These are phyloP conservation scores for Scolanthus callimorphus DNA, from an alignment of 92 coral and sea anemone species.

Conservation along the genomic window DNA sequence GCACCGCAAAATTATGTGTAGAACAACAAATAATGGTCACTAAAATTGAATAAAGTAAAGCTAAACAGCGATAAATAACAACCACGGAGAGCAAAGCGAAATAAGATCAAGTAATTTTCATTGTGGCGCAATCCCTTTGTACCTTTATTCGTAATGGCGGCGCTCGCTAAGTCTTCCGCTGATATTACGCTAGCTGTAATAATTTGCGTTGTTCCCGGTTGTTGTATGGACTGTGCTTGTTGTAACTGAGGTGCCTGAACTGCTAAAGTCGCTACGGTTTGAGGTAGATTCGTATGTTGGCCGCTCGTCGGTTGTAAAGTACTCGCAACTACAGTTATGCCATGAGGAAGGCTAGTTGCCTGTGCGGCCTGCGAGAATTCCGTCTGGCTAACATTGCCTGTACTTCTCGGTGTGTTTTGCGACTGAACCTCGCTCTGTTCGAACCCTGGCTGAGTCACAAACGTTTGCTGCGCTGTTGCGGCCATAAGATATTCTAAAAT, in stretches of 20 bases:
- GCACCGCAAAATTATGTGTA: neutral
- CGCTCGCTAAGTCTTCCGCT: slow-evolving; percentile 68
- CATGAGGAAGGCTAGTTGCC: slow-evolving; percentile 68
- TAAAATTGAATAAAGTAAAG: too few relatives aligned
- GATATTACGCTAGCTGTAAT: slow-evolving; percentile 79
- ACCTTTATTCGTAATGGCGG: slow-evolving; percentile 71
- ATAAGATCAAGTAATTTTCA: too few relatives aligned
- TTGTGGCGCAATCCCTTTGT: too few relatives aligned
- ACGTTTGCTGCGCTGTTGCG: slow-evolving; percentile 75
- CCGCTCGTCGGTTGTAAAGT: slow-evolving; percentile 35
- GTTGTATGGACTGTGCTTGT: slow-evolving; percentile 57
- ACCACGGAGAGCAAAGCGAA: too few relatives aligned
- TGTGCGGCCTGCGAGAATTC: slow-evolving; percentile 53
- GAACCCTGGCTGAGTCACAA: slow-evolving; percentile 50
- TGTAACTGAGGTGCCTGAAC: slow-evolving; percentile 77
- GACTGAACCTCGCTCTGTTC: slow-evolving; percentile 61
- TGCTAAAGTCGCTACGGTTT: slow-evolving; percentile 57
- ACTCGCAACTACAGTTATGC: slow-evolving; percentile 55
- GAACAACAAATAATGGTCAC: neutral
- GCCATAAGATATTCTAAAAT: slow-evolving; percentile 82
- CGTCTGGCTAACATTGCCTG: slow-evolving; percentile 53
- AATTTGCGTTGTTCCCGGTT: slow-evolving; percentile 56
- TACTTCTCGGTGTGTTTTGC: slow-evolving; percentile 48
- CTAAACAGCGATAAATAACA: too few relatives aligned
- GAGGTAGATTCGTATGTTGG: slow-evolving; percentile 50